phyloP scores from a whole-genome alignment of 2,888 invertebrate genomes.

The Watsonalla cultraria region DNA sequence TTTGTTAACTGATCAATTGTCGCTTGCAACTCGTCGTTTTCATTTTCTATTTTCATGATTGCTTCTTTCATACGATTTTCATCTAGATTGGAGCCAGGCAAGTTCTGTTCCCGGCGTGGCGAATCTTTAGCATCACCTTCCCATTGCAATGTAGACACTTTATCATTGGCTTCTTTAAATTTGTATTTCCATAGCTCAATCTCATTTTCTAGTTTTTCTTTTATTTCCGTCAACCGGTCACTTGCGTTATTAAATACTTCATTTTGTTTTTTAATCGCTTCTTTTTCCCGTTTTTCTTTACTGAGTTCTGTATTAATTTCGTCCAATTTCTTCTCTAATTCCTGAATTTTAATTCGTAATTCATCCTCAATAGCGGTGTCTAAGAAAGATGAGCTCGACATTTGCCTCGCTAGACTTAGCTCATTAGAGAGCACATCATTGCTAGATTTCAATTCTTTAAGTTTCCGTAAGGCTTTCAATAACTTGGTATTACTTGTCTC shows the following conservation, averaged over 20 bases:
- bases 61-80: slow-evolving; percentile 40
- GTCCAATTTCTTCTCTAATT: slow-evolving; percentile 81
- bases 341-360: slow-evolving; percentile 82
- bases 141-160: slow-evolving; percentile 74
- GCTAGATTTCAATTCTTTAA: slow-evolving; percentile 88
- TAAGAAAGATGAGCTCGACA: slow-evolving; percentile 80
- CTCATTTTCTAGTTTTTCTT: slow-evolving; percentile 89
- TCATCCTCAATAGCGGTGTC: slow-evolving; percentile 90
- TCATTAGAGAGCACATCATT: slow-evolving; percentile 80
- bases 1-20: slow-evolving; percentile 50
- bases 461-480: slow-evolving; percentile 88
- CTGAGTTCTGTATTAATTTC: slow-evolving; percentile 79
- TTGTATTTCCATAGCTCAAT: slow-evolving; percentile 85
- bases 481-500: slow-evolving; percentile 83
- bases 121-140: slow-evolving; percentile 42
- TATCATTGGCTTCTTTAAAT: slow-evolving; percentile 83
- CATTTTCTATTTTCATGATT: slow-evolving; percentile 60
- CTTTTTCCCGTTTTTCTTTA: slow-evolving; percentile 83
- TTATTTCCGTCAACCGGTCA: slow-evolving; percentile 87
- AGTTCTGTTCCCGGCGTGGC: slow-evolving; percentile 23
- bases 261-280: slow-evolving; percentile 82
- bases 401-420: slow-evolving; percentile 70
- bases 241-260: slow-evolving; percentile 87
- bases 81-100: slow-evolving; percentile 10
- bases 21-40: slow-evolving; percentile 65